These are phyloP conservation scores for Pocillopora damicornis DNA, from an alignment of 64 coral and sea anemone species.

Conservation along the genomic window DNA sequence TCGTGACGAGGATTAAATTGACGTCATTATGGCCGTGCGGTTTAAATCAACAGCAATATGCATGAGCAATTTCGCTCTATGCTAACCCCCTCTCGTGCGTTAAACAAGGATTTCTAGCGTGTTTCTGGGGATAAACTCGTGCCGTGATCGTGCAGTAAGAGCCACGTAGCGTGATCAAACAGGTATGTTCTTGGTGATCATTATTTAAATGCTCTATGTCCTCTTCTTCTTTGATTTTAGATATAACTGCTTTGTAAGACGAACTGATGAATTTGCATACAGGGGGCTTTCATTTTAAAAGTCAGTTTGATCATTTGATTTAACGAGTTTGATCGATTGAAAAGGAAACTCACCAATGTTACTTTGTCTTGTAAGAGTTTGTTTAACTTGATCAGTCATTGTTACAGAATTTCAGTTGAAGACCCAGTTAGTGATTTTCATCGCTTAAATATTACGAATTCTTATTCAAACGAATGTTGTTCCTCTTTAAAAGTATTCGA, in stretches of 20 bases:
- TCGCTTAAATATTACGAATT: too few species aligned
- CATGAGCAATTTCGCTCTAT: not conserved
- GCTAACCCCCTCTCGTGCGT: not conserved
- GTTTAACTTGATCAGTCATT: too few species aligned
- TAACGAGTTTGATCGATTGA: too few species aligned
- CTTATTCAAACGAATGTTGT: too few species aligned
- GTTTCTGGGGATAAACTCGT: not conserved
- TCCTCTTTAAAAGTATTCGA: too few species aligned
- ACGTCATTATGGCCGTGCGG: not conserved
- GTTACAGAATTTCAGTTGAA: too few species aligned
- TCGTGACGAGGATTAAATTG: not conserved
- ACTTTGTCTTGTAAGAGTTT: too few species aligned
- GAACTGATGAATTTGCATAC: too few species aligned
- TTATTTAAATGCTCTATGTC: not conserved
- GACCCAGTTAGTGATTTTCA: too few species aligned
- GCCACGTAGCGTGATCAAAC: not conserved
- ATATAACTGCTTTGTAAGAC: not conserved
- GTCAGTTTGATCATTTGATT: too few species aligned
- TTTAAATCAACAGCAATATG: not conserved
- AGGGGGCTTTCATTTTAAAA: too few species aligned
- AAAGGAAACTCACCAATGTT: too few species aligned
- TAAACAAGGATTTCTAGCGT: not conserved
- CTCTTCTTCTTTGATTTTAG: not conserved
- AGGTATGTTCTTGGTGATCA: not conserved
- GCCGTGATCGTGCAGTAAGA: not conserved